Base-by-base conservation (phyloP, 2,888 invertebrate species). In the Drosophila colorata region DNA sequence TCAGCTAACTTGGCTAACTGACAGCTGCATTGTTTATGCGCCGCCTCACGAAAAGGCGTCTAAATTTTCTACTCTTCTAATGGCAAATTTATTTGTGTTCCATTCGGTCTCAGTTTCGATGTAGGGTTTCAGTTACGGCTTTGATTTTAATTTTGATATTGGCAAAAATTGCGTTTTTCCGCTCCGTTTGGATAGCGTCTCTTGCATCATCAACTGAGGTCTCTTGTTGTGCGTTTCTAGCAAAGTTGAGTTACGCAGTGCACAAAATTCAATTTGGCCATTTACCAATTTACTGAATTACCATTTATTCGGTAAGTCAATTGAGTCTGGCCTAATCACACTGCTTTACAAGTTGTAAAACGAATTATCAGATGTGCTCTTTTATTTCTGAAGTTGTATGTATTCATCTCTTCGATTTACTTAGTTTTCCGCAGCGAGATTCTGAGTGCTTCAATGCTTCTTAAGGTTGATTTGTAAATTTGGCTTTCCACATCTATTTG, bases 11-110 rank as follows among this genome's bases (percentile, higher is more conserved):
- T 51, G 63, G 65, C 56, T 59, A 78, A 84, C 67, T 80, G 64
- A 69, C 75, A 83, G 70, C 74, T 76, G 81, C 80, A 84, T 84
- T 84, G 84, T 88, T 88, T 88, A 84, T 84, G 71, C 52, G 51
- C 69, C 49, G 57, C 67, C 74, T 49, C 63, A 43, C 69, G 49
- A 55, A 71, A 73, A 66, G 74, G 68, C 74, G 76, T 83, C 75
- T 70, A 25, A 78, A 76, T 70, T 77, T 40, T 60, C 23, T 55
- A 56, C 68, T 53, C 65, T 56, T 79, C 67, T 78, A 86, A 89
- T 81, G 69, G 76, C 69, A 78, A 86, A 84, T 88, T 81, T 80
- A 81, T 86, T 78, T 86, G 71, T 73, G 8, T 25, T 5, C 25
- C 23, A 33, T 43, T 33, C 38, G 4, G 20, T 40, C 31, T 53